Evolutionary conservation across 2,797 vertebrate species (phyloP).

Genomic region (Ctenopoma multispine): DNA sequence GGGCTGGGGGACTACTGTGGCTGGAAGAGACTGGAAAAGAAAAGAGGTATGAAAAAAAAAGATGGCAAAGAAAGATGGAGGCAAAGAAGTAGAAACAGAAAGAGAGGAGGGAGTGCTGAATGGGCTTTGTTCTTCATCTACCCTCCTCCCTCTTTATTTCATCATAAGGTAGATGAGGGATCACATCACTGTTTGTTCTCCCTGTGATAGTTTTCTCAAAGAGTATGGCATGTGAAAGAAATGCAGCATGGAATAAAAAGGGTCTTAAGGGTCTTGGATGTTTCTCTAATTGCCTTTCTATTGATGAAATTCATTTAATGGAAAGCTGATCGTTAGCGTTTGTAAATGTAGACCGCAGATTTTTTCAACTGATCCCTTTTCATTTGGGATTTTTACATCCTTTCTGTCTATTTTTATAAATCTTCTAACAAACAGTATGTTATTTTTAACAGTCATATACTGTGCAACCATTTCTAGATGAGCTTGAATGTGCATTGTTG

Average conservation of each 20-base stretch:
- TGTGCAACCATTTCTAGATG: conserved; percentile 24
- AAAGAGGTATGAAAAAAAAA: conserved; percentile 32
- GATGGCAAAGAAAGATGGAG: conserved; percentile 52
- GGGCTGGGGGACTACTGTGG: conserved; percentile 56
- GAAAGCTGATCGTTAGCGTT: conserved; percentile 44
- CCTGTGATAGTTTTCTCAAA: conserved; percentile 53
- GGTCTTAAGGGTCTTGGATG: conserved; percentile 31
- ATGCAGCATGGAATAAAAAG: conserved; percentile 7
- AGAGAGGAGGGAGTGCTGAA: conserved; percentile 79
- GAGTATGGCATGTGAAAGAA: conserved; percentile 41
- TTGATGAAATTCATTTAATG: conserved; percentile 59
- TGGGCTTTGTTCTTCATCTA: conserved; percentile 90
- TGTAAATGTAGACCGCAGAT: conserved; percentile 27
- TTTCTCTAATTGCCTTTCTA: conserved; percentile 38
- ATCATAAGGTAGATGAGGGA: conserved; percentile 82
- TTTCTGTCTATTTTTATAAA: conserved; percentile 18
- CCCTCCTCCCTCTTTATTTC: conserved; percentile 74
- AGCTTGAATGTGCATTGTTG: conserved; percentile 41
- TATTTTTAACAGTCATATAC: conserved; percentile 32
- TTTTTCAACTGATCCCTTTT: conserved; percentile 34
- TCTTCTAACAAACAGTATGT: conserved; percentile 37
- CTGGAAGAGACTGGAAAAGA: conserved; percentile 51
- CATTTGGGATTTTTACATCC: conserved; percentile 3
- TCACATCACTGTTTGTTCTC: conserved; percentile 77
- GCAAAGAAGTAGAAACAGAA: conserved; percentile 49